Evolutionary conservation across 1,140 invertebrate genomes (phyloP).

Genomic region (Bombus vancouverensis): DNA sequence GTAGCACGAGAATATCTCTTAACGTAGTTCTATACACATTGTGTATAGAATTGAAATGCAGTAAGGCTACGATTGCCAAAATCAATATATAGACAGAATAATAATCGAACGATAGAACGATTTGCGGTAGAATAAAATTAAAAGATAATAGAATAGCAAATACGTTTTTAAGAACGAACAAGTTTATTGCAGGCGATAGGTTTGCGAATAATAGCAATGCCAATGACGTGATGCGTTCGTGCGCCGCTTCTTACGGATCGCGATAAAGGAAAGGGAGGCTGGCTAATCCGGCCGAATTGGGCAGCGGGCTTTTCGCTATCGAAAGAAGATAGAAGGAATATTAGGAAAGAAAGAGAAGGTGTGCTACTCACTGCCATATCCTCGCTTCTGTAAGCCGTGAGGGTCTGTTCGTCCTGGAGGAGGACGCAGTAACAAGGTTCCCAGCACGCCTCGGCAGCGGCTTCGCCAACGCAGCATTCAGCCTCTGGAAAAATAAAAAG

Average conservation of each 20-base stretch:
- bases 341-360: slow-evolving; percentile 12
- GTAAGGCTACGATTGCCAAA: no score
- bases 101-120: no score
- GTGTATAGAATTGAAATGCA: no score
- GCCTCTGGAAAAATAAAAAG: slow-evolving; percentile 75
- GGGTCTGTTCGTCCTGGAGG: slow-evolving; percentile 91
- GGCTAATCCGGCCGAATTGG: slow-evolving; percentile 16
- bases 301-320: background rate
- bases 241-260: slow-evolving; percentile 2
- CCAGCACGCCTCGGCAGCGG: slow-evolving; percentile 85
- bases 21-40: no score
- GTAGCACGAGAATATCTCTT: no score
- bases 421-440: slow-evolving; percentile 94
- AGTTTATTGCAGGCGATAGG: background rate
- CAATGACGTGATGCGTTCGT: slow-evolving; percentile 32
- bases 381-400: slow-evolving; percentile 93
- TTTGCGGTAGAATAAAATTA: no score
- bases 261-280: background rate
- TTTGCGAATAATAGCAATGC: background rate
- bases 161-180: background rate
- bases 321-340: background rate
- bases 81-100: no score
- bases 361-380: slow-evolving; percentile 91
- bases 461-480: slow-evolving; percentile 79
- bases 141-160: no score